Evolutionary conservation across 35 echinoderm and acorn worm species (phyloP), one percentile per base, ranked within the genome.

Genomic region (Ptychodera flava): DNA sequence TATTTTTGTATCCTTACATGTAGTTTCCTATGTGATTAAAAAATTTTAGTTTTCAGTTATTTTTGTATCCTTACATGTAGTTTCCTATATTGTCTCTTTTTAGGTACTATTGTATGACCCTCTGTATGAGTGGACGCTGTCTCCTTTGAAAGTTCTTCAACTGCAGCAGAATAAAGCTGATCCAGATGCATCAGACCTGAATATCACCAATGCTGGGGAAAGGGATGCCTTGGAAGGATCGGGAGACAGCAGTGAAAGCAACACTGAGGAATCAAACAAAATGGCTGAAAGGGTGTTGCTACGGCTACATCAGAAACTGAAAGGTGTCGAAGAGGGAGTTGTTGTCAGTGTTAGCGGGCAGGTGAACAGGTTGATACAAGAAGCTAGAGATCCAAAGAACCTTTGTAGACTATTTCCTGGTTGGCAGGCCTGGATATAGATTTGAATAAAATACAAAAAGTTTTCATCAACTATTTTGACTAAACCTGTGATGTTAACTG

Each of bases 51-150:
- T n/a, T n/a, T n/a, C n/a, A n/a, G n/a, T n/a, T n/a, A n/a, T n/a
- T n/a, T n/a, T n/a, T n/a, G n/a, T n/a, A n/a, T n/a, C n/a, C n/a
- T n/a, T n/a, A n/a, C n/a, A n/a, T n/a, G n/a, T n/a, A n/a, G n/a
- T n/a, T n/a, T n/a, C n/a, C n/a, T n/a, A n/a, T n/a, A n/a, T n/a
- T n/a, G n/a, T n/a, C n/a, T n/a, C n/a, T 37, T 38, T 37, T 28
- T 78, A 97, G 95, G 95, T 97, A 16, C 88, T 97, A 31, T 85
- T 97, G 27, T 97, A 97, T 77, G 95, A 97, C 34, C 95, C 95
- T 28, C 85, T 97, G 0, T 97, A 94, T 80, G 90, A 86, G 38
- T 97, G 95, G 95, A 97, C 95, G 76, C 93, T 97, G 90, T 97
- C 92, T 1, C 90, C 95, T 29, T 27, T 81, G 12, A 92, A 93